These are phyloP conservation scores for Herminia tarsipennalis DNA, from an alignment of 2,888 invertebrate genomes.

Conservation along the genomic window DNA sequence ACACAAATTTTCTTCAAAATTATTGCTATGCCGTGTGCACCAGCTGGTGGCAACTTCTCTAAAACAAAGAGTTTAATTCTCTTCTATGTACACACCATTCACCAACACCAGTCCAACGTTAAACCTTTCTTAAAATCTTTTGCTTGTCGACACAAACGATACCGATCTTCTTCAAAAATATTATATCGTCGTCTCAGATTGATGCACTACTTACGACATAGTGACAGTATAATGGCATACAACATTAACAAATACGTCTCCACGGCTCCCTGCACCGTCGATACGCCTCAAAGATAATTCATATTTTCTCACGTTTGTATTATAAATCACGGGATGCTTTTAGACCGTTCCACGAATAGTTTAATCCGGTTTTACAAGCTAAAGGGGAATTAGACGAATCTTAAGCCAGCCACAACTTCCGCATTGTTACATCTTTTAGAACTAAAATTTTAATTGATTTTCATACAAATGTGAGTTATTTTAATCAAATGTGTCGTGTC, in stretches of 20 bases:
- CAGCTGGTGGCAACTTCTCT: no score
- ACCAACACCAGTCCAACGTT: neutral
- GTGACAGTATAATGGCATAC: conserved; percentile 14
- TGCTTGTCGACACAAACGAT: conserved; percentile 16
- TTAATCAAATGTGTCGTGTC: no score
- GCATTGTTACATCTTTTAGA: conserved; percentile 47
- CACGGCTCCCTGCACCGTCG: conserved; percentile 14
- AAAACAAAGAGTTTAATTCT: no score
- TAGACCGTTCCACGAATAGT: conserved; percentile 75
- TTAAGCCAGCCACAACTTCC: conserved; percentile 62
- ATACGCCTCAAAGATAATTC: conserved; percentile 50
- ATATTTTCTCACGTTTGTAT: conserved; percentile 69
- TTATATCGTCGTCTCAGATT: conserved; percentile 14
- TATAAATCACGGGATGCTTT: conserved; percentile 72
- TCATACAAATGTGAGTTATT: no score
- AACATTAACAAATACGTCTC: conserved; percentile 15
- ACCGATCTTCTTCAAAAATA: conserved; percentile 20
- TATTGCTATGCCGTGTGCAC: no score
- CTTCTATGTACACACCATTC: no score
- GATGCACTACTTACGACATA: conserved; percentile 11
- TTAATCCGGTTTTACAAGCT: conserved; percentile 67
- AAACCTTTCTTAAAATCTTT: conserved; percentile 1
- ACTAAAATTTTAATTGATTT: conserved; percentile 16
- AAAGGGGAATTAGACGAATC: conserved; percentile 69
- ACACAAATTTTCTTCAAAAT: no score